Evolutionary conservation across 2,888 invertebrate genomes (phyloP).

Genomic region (Zygothrica quintamaculata): DNA sequence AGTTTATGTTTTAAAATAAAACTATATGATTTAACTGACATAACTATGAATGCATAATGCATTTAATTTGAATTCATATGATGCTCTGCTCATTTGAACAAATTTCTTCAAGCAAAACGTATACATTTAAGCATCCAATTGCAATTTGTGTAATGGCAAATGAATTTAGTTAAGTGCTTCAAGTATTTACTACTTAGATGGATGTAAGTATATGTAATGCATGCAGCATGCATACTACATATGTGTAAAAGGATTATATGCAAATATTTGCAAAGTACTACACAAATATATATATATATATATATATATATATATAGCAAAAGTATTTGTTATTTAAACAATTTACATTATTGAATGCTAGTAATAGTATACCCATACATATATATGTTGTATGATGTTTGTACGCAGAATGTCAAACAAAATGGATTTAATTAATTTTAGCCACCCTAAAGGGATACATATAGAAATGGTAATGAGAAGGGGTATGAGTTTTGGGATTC

Average conservation of each 20-base stretch:
- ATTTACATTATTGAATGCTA: conserved; percentile 63
- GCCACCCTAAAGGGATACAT: conserved; percentile 40
- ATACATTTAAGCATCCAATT: conserved; percentile 17
- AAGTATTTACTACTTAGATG: conserved; percentile 56
- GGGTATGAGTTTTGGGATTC: neutral
- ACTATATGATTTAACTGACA: neutral
- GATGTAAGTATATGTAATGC: conserved; percentile 2
- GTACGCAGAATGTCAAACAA: conserved; percentile 59
- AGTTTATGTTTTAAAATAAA: no score
- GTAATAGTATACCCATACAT: conserved; percentile 7
- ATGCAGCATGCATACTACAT: neutral
- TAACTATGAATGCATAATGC: neutral
- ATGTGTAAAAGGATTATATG: conserved; percentile 29
- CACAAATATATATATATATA: conserved; percentile 35
- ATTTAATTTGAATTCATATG: conserved; percentile 10
- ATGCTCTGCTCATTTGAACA: neutral
- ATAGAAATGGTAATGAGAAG: no score
- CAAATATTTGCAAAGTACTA: conserved; percentile 63
- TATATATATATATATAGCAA: conserved; percentile 27
- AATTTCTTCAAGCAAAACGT: no score
- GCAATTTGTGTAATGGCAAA: conserved; percentile 36
- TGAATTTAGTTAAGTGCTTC: conserved; percentile 51
- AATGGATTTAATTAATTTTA: conserved; percentile 72
- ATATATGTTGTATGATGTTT: conserved; percentile 35
- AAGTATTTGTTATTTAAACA: conserved; percentile 47